A percentile compares a stretch with the other conserved stretches of the same genome.
Conservation (phyloP, 2,113 vertebrate species). For the Trogon melanurus region DNA sequence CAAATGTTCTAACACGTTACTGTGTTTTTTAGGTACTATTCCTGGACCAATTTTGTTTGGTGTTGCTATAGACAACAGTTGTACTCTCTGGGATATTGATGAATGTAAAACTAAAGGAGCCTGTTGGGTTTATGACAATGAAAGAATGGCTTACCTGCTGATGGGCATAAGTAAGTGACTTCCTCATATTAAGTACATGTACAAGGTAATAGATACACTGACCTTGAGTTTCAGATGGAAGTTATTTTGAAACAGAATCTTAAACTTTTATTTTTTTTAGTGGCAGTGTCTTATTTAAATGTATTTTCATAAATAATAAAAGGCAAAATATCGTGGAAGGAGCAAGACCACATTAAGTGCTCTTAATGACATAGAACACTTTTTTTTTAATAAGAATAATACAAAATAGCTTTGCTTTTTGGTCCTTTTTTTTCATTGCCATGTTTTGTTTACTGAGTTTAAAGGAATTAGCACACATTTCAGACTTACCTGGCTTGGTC, state of each 20-base stretch:
- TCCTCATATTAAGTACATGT: neutral
- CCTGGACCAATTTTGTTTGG: conserved; percentile 86
- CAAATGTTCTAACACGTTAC: neutral
- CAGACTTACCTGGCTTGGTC: neutral
- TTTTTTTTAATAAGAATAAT: neutral
- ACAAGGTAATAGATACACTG: neutral
- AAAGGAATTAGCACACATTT: neutral
- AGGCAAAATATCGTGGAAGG: neutral
- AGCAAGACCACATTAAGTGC: neutral
- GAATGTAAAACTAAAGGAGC: conserved; percentile 77
- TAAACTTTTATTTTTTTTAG: neutral
- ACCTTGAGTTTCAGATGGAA: neutral
- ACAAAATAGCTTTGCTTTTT: neutral
- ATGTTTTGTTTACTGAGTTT: neutral
- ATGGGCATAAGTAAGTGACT: conserved; percentile 79
- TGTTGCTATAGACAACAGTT: conserved; percentile 77
- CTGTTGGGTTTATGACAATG: conserved; percentile 81
- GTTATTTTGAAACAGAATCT: neutral
- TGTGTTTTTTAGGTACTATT: conserved; percentile 74
- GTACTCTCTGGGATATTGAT: conserved; percentile 78
- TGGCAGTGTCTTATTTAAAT: neutral
- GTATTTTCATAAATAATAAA: neutral
- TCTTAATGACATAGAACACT: neutral
- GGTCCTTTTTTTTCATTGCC: neutral
- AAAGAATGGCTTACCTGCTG: conserved; percentile 74